Percentiles rank a stretch among this genome's conserved stretches.
These are phyloP conservation scores for Timandra comae DNA, from an alignment of 2,888 invertebrate genomes.

Conservation along the genomic window DNA sequence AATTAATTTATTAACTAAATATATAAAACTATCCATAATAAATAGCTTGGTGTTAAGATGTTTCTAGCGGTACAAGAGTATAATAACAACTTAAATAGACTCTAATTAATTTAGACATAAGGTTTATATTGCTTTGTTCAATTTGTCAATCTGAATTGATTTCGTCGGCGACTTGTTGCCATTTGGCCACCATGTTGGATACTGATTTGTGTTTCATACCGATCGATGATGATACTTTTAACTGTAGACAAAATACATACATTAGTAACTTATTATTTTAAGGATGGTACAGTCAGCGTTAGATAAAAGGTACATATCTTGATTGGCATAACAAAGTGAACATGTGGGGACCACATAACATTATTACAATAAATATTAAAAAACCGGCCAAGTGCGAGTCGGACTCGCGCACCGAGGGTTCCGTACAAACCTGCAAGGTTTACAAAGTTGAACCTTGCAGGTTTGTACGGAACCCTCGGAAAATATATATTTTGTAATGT, in stretches of 20 bases:
- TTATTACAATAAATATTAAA: too few species aligned
- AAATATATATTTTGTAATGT: too few species aligned
- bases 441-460: too few species aligned
- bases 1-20: too few species aligned
- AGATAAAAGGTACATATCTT: too few species aligned
- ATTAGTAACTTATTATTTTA: neutral
- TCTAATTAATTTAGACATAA: neutral
- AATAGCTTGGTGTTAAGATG: neutral
- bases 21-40: neutral
- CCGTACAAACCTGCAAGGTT: too few species aligned
- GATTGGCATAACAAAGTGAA: too few species aligned
- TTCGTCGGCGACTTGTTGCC: constrained; percentile 80
- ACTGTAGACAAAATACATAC: constrained; percentile 35
- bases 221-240: constrained; percentile 60
- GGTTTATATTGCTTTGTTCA: constrained; percentile 1
- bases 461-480: too few species aligned
- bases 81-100: neutral
- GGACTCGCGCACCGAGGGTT: too few species aligned
- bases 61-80: neutral
- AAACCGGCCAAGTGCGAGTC: too few species aligned
- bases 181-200: constrained; percentile 79
- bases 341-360: too few species aligned
- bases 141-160: constrained; percentile 49
- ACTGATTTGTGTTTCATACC: constrained; percentile 80
- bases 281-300: neutral